Evolutionary conservation across 2,888 invertebrate genomes (phyloP), one percentile per base, ranked within the genome.

Genomic region (Ichneumoninae sp.): DNA sequence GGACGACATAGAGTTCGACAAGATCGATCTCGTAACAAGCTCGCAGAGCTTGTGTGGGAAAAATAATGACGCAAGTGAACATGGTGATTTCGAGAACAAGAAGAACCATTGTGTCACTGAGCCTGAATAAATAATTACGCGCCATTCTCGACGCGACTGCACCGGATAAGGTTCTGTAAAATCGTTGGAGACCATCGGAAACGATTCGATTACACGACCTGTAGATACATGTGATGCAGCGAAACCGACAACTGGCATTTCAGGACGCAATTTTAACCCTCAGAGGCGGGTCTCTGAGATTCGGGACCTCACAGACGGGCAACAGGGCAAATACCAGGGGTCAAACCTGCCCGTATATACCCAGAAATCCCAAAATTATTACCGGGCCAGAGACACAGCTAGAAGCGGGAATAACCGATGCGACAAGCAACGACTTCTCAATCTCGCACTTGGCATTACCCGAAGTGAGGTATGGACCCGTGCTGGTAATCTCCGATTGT

Each of bases 31-130:
- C 19, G 30, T 76, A 7, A 63, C 57, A 10, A 66, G 33, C 47
- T 81, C 0, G 19, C 19, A 19, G 19, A 19, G 19, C 19, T 19
- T 19, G 19, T 33, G 78, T 70, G 22, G 76, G 63, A 40, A 69
- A 71, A 63, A 47, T 83, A 33, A 22, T 79, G 54, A 70, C 83
- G 4, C 57, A 76, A 40, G 50, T 75, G 22, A 80, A 85, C 6
- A 44, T 54, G 16, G 71, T 44, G 1, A 54, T 71, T 16, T 44
- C 77, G 10, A 19, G 36, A 30, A 68, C 75, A 22, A 47, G 79
- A 36, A 19, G 75, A 75, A 52, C 54, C 6, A 75, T 81, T 50
- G 68, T 75, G 16, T 68, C 65, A 2, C 77, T 68, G 36, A 70
- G 70, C n/a, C 33, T 70, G 8, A 70, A 70, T n/a, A 70, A 70